These are phyloP conservation scores for Dryoscopus gambensis DNA, from an alignment of 2,113 vertebrate species.

Conservation along the genomic window DNA sequence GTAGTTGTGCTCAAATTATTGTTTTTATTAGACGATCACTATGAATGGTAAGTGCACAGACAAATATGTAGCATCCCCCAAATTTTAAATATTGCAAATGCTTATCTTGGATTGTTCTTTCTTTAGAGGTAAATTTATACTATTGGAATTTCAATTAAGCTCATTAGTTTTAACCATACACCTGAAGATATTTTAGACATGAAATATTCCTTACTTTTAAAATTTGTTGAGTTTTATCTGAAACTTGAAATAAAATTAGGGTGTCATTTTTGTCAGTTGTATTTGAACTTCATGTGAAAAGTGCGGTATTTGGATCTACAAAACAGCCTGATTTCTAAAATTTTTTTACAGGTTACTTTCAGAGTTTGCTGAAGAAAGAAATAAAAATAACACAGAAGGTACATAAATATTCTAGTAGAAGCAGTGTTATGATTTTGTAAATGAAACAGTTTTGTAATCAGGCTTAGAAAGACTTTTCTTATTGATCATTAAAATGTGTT, in stretches of 20 bases:
- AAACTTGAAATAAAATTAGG: background rate
- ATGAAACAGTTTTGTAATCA: background rate
- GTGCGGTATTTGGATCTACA: background rate
- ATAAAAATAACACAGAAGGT: conserved; percentile 71
- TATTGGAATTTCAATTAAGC: background rate
- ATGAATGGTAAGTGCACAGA: conserved; percentile 81
- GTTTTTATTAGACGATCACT: conserved; percentile 84
- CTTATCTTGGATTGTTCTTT: background rate
- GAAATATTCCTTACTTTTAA: background rate
- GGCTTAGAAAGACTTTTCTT: background rate
- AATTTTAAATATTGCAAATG: background rate
- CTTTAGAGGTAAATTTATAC: background rate
- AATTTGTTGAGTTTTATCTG: background rate
- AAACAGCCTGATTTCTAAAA: background rate
- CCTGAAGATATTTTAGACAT: background rate
- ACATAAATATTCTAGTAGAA: conserved; percentile 5
- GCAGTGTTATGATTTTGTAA: background rate
- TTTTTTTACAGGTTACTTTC: conserved; percentile 66
- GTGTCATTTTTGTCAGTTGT: background rate
- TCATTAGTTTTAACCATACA: background rate
- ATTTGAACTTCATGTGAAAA: background rate
- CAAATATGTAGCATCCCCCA: background rate
- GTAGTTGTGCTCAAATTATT: conserved; percentile 85
- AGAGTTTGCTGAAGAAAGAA: conserved; percentile 53
- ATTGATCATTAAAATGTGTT: background rate